These are phyloP conservation scores for Karalla daura DNA, from an alignment of 2,797 vertebrate genomes.

Conservation along the genomic window DNA sequence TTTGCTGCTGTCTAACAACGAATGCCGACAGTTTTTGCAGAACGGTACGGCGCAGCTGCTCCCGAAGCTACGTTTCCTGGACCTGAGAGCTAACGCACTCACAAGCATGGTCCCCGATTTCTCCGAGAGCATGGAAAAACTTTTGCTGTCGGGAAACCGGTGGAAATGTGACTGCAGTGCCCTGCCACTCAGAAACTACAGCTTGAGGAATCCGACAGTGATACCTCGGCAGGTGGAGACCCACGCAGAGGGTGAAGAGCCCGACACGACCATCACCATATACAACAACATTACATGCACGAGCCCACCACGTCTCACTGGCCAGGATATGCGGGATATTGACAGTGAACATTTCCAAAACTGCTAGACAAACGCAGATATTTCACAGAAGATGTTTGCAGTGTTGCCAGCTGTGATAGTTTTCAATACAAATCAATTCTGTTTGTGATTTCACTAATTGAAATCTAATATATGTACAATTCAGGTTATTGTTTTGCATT, in stretches of 20 bases:
- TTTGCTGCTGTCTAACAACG: conserved; percentile 90
- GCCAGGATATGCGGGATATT: conserved; percentile 90
- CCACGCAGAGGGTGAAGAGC: conserved; percentile 88
- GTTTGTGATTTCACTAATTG: conserved; percentile 13
- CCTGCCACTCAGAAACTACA: conserved; percentile 86
- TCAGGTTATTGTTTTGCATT: neutral
- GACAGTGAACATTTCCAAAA: conserved; percentile 83
- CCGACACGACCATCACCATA: conserved; percentile 84
- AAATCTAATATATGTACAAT: neutral
- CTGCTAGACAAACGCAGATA: conserved; percentile 81
- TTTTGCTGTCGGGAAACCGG: conserved; percentile 92
- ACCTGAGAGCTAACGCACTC: conserved; percentile 88
- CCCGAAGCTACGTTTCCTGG: conserved; percentile 88
- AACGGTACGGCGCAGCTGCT: conserved; percentile 80
- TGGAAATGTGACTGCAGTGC: conserved; percentile 92
- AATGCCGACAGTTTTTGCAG: conserved; percentile 81
- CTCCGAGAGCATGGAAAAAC: conserved; percentile 86
- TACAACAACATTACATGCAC: conserved; percentile 96
- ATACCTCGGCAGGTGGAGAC: conserved; percentile 90
- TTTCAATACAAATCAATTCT: neutral
- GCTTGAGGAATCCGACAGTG: conserved; percentile 81
- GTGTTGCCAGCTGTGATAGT: neutral
- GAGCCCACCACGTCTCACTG: conserved; percentile 80
- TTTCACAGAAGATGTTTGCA: neutral
- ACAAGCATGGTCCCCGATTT: conserved; percentile 79